Base-by-base conservation (phyloP, 2,113 vertebrate species). In the Bagarius yarrelli region DNA sequence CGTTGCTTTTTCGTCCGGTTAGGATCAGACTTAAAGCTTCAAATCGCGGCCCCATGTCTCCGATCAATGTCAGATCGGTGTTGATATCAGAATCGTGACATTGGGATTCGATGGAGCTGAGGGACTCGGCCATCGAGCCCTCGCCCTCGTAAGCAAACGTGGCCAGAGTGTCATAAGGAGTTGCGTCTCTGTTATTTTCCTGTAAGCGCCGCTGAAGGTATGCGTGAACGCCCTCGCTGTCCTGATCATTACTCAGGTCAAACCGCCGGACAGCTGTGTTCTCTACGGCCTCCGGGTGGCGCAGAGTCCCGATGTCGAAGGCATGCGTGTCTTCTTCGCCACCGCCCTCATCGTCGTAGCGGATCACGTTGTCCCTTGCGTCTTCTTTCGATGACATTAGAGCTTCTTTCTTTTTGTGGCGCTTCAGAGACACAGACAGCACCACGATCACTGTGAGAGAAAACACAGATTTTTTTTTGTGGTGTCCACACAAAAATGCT, bases 311-410 rank as follows among this genome's bases (percentile, higher is more conserved):
- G 5, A 98, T 97, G 86, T 98, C 95, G 0, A 96, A 98, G 55
- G 96, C 96, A 14, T 94, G 94, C 0, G 97, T 98, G 90, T 98
- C 97, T 57, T 96, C 95, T 83, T 98, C 96, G 0, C 97, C 96
- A 0, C 96, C 97, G 30, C 97, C 97, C 88, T 98, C 97, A n/a
- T 98, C 96, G 52, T 98, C 95, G 0, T 98, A 98, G 87, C 96
- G 95, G 70, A 98, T 96, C 36, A 98, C 96, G 1, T 98, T 98
- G 88, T 98, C 96, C 61, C 97, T 93, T 84, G 98, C 90, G 80
- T 98, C 96, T 90, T 98, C 97, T 82, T 96, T 97, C 3, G 96
- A 97, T 0, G 94, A 95, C 95, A 96, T 96, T 63, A 96, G 89
- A 25, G 93, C 93, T 74, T 95, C 94, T 81, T 95, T 96, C 88